phyloP scores from a whole-genome alignment of 2,888 invertebrate genomes.

The Thereva unica region DNA sequence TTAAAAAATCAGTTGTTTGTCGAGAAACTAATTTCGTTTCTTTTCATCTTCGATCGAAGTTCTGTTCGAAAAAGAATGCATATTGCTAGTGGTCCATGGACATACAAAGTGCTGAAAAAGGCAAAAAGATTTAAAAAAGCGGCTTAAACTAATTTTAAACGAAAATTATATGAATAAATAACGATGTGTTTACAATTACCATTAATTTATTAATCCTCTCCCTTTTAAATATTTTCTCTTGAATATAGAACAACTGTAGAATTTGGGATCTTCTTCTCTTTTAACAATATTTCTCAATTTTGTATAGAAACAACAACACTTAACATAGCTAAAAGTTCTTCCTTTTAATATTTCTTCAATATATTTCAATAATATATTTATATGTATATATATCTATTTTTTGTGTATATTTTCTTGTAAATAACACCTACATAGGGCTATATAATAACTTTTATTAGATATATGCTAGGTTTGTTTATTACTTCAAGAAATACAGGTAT shows the following conservation, averaged over 20 bases:
- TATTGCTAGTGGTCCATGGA: too few relatives aligned
- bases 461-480: slow-evolving; percentile 7
- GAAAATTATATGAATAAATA: slow-evolving; percentile 27
- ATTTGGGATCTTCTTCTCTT: slow-evolving; percentile 17
- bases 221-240: slow-evolving; percentile 25
- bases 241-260: slow-evolving; percentile 30
- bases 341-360: too few relatives aligned
- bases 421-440: slow-evolving; percentile 27
- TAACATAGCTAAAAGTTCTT: slow-evolving; percentile 38
- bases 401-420: slow-evolving; percentile 27
- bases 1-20: too few relatives aligned
- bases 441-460: neutral
- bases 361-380: slow-evolving; percentile 13
- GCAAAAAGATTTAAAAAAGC: too few relatives aligned
- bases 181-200: slow-evolving; percentile 27
- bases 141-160: too few relatives aligned
- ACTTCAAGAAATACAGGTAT: slow-evolving; percentile 12
- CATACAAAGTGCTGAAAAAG: too few relatives aligned
- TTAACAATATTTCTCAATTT: slow-evolving; percentile 36
- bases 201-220: slow-evolving; percentile 23
- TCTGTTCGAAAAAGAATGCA: too few relatives aligned
- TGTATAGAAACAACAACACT: slow-evolving; percentile 41
- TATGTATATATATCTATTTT: slow-evolving; percentile 28
- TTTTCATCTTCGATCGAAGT: too few relatives aligned
- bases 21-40: too few relatives aligned